These are phyloP conservation scores for Schlechtendalia chinensis DNA, from an alignment of 1,140 invertebrate genomes.

Conservation along the genomic window DNA sequence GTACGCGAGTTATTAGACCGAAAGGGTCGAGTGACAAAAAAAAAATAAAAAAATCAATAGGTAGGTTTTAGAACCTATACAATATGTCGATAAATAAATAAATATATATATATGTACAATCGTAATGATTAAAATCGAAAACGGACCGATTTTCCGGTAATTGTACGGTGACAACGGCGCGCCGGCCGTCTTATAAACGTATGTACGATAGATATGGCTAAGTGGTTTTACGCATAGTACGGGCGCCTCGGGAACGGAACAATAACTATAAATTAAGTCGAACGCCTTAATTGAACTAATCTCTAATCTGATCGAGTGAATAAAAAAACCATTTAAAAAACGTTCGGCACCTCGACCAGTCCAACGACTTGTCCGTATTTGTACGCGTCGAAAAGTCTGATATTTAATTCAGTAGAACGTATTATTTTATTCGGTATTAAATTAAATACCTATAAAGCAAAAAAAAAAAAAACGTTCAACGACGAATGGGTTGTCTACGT, in stretches of 20 bases:
- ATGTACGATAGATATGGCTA: neutral
- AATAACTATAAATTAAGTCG: conserved; percentile 24
- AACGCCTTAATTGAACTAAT: conserved; percentile 22
- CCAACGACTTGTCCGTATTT: neutral
- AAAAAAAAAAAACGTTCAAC: no score
- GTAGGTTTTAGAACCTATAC: no score
- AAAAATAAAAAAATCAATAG: no score
- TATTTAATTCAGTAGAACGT: no score
- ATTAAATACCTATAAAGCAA: no score
- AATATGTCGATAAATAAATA: no score
- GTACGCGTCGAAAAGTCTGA: no score
- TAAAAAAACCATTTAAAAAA: neutral
- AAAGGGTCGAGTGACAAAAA: no score
- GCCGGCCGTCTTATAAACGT: no score
- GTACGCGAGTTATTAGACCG: no score
- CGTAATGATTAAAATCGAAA: conserved; percentile 28
- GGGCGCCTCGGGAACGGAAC: conserved; percentile 2
- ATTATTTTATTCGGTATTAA: no score
- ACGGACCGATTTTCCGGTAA: conserved; percentile 11
- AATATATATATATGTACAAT: neutral
- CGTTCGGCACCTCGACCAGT: neutral
- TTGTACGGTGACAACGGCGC: neutral
- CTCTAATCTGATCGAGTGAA: neutral
- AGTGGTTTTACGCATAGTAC: conserved; percentile 16
- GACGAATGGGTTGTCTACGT: no score